phyloP scores from a whole-genome alignment of 1,140 invertebrate genomes.

The Halesus radiatus region DNA sequence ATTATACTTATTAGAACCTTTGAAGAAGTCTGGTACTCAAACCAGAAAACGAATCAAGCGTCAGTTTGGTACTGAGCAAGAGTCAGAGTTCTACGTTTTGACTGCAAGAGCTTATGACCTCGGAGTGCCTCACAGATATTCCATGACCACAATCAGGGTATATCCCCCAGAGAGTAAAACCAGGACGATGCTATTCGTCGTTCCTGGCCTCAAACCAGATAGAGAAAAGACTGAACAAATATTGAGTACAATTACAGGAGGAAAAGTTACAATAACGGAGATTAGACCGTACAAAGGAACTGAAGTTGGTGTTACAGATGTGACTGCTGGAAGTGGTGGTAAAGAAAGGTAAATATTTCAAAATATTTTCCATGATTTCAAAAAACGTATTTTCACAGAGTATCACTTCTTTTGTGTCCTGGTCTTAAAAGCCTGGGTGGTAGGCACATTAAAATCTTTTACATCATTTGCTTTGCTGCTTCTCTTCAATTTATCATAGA shows the following conservation, averaged over 20 bases:
- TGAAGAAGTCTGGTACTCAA: slow-evolving; percentile 66
- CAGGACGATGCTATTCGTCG: slow-evolving; percentile 82
- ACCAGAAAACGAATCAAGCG: slow-evolving; percentile 67
- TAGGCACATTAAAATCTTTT: too few relatives aligned
- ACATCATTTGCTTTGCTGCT: too few relatives aligned
- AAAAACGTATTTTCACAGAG: too few relatives aligned
- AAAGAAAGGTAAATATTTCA: slow-evolving; percentile 60
- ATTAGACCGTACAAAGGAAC: slow-evolving; percentile 77
- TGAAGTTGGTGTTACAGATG: slow-evolving; percentile 67
- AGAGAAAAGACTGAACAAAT: slow-evolving; percentile 79
- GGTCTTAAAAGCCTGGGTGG: too few relatives aligned
- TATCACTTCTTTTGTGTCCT: too few relatives aligned
- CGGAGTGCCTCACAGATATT: slow-evolving; percentile 81
- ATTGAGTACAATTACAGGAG: slow-evolving; percentile 82
- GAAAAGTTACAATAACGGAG: slow-evolving; percentile 79
- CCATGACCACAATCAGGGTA: slow-evolving; percentile 76
- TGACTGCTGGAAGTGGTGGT: slow-evolving; percentile 61
- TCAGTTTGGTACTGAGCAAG: slow-evolving; percentile 63
- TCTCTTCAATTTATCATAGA: too few relatives aligned
- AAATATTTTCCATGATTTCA: too few relatives aligned
- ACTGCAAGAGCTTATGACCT: slow-evolving; percentile 84
- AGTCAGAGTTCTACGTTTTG: slow-evolving; percentile 74
- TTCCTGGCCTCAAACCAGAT: slow-evolving; percentile 81
- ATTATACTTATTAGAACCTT: slow-evolving; percentile 68
- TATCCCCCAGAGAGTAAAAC: slow-evolving; percentile 78